Evolutionary conservation across 2,888 invertebrate genomes (phyloP), one percentile per base, ranked within the genome.

Genomic region (Hirtodrosophila cameraria): DNA sequence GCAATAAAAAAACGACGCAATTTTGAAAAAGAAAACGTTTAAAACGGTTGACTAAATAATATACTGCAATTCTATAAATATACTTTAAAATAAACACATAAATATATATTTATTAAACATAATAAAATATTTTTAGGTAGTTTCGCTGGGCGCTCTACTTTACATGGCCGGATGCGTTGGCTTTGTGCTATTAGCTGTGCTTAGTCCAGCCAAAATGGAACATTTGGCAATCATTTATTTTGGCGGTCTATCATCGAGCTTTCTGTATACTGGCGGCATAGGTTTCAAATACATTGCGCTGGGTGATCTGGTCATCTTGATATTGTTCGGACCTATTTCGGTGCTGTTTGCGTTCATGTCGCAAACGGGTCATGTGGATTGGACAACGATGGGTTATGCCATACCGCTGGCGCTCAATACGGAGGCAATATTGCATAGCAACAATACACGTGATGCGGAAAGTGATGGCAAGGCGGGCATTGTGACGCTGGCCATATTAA

Each of bases 261-360:
- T 98, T 91, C 92, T 98, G n/a, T 98, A 98, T 87, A 98, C 98
- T 1, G 98, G 98, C 55, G 98, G 98, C 41, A 96, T 98, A 79
- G 98, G 98, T 59, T 93, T 98, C 55, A 98, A 98, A 90, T 98
- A 98, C 88, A 97, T 98, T 83, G 98, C 97, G 2, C 92, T 98
- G 39, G 98, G 98, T 48, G 98, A 98, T 91, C 94, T 98, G 48
- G 92, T 98, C 71, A 96, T 98, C 83, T 93, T 98, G 86, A 94
- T 98, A 60, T 95, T 97, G 87, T 98, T 98, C 91, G 98, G 98
- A 1, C 98, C 98, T 4, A 94, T 98, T 15, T 96, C 97, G 15
- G 97, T 98, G 13, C 93, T 98, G 12, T 98, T 98, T 91, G 96
- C 98, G 2, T 98, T 96, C 88, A 94, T 98, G 92, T 94, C 97